Conservation (phyloP, 2,797 vertebrate genomes). For the Cebuella pygmaea region DNA sequence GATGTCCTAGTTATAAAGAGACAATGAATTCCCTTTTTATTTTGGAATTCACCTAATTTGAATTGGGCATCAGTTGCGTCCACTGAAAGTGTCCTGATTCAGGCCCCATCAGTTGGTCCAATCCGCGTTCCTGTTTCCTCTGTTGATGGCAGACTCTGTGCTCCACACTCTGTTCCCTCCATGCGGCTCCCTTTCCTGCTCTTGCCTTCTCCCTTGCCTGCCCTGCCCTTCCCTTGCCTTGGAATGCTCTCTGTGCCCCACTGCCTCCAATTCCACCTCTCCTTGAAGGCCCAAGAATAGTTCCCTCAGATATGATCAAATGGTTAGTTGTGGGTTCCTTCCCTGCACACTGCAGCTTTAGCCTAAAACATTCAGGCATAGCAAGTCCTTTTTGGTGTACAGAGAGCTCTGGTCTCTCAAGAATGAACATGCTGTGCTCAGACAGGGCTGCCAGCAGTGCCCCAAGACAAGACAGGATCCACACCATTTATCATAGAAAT, state of each 20-base stretch:
- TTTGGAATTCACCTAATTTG: neutral
- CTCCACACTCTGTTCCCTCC: neutral
- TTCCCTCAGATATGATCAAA: neutral
- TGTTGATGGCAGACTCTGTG: neutral
- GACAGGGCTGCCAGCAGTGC: neutral
- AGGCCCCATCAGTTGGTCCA: neutral
- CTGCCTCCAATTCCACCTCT: neutral
- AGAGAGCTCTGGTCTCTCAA: neutral
- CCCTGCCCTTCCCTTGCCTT: neutral
- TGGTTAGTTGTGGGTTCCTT: neutral
- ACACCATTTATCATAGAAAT: constrained; percentile 22
- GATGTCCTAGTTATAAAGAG: neutral
- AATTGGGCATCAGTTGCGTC: neutral
- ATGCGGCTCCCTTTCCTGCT: neutral
- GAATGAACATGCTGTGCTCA: neutral
- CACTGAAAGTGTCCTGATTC: neutral
- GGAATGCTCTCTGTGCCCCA: neutral
- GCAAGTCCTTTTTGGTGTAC: neutral
- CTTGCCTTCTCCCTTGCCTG: neutral
- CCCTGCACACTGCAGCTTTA: neutral
- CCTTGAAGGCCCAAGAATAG: neutral
- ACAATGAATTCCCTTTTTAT: neutral
- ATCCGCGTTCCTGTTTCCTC: neutral
- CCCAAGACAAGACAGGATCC: neutral
- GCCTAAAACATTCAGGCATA: neutral